Conservation (phyloP, 2,113 vertebrate species). For the Numida meleagris region DNA sequence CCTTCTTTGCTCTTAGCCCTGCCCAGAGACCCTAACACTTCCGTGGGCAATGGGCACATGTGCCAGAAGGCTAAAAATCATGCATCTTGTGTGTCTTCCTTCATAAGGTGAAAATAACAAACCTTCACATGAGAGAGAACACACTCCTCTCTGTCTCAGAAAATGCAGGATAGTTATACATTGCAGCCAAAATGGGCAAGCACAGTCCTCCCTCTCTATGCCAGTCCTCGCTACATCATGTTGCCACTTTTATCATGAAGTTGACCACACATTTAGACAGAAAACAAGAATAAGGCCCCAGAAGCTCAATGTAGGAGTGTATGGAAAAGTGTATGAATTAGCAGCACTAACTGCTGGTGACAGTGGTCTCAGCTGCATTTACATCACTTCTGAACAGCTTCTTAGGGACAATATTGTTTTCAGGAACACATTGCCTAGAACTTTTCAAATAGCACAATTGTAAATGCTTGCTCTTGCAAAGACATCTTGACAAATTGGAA, state of each 20-base stretch:
- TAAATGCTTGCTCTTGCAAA: background rate
- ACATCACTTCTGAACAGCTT: background rate
- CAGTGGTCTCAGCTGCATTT: background rate
- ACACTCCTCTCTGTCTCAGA: background rate
- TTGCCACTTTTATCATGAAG: background rate
- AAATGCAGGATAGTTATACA: accelerated
- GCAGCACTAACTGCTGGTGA: no score
- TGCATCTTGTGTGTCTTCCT: accelerated
- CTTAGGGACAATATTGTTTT: accelerated
- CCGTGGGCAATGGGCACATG: background rate
- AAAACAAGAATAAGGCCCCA: background rate
- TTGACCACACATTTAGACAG: background rate
- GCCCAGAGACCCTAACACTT: background rate
- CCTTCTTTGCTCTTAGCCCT: background rate
- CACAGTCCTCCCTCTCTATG: accelerated
- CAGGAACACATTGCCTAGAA: accelerated
- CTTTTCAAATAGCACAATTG: background rate
- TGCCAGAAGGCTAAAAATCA: background rate
- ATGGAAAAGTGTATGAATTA: background rate
- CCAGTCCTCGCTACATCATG: background rate
- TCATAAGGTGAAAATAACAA: background rate
- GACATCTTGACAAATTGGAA: background rate
- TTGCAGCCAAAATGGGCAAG: background rate
- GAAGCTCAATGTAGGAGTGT: no score
- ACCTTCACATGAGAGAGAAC: accelerated